These are phyloP conservation scores for Formica selysi DNA, from an alignment of 1,140 invertebrate genomes.

Conservation along the genomic window DNA sequence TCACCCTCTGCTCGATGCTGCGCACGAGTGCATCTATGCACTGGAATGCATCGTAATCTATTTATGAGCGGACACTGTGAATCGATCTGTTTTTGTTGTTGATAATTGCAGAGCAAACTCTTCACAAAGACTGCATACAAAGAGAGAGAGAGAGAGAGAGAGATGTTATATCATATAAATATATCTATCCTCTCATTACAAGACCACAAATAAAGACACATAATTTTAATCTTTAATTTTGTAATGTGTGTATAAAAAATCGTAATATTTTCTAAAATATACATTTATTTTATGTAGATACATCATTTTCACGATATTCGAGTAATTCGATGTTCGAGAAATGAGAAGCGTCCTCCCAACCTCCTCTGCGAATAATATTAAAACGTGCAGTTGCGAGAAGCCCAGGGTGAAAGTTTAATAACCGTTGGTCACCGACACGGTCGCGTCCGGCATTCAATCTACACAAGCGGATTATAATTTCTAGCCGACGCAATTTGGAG, in stretches of 20 bases:
- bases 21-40: background rate
- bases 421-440: conserved; percentile 48
- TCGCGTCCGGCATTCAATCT: conserved; percentile 66
- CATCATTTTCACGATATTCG: background rate
- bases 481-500: conserved; percentile 46
- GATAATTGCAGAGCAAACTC: background rate
- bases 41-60: conserved; percentile 43
- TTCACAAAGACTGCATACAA: too few species aligned
- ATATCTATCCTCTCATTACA: background rate
- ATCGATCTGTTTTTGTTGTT: conserved; percentile 19
- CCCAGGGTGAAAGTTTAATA: conserved; percentile 61
- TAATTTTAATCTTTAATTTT: background rate
- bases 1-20: background rate
- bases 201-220: background rate
- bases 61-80: conserved; percentile 15
- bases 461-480: conserved; percentile 65
- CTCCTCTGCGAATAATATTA: conserved; percentile 55
- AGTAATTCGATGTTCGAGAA: conserved; percentile 15
- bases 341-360: background rate
- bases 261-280: background rate
- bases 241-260: background rate
- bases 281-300: background rate
- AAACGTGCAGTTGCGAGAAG: conserved; percentile 44
- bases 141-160: too few species aligned
- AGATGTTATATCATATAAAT: background rate